Evolutionary conservation across 2,113 vertebrate species (phyloP).

Genomic region (Pipra filicauda): DNA sequence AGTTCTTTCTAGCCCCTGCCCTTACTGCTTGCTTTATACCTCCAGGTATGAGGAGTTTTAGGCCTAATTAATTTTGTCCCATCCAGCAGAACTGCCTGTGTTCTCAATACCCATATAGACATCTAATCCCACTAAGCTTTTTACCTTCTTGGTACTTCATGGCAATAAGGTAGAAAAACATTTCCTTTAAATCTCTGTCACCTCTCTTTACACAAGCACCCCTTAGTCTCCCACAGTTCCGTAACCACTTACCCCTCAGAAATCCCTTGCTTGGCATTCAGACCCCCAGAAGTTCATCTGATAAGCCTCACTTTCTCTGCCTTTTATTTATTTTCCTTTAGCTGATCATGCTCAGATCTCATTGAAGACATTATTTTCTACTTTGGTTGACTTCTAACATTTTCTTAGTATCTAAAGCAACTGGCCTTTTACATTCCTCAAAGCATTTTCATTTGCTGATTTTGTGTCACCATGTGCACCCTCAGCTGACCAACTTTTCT

Average conservation of each 20-base stretch:
- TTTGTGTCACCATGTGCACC: not conserved
- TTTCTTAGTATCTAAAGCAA: not conserved
- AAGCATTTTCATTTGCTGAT: not conserved
- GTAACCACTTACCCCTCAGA: not conserved
- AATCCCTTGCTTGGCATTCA: not conserved
- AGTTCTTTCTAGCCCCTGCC: not conserved
- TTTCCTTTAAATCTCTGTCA: not conserved
- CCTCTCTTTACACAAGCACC: not conserved
- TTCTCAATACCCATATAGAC: not conserved
- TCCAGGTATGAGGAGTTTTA: not conserved
- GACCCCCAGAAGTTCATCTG: not conserved
- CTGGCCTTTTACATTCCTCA: not conserved
- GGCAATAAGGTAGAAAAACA: not conserved
- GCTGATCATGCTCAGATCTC: not conserved
- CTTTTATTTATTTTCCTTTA: not conserved
- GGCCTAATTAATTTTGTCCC: not conserved
- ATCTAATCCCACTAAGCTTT: not conserved
- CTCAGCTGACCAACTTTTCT: not conserved
- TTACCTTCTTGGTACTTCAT: too few species aligned
- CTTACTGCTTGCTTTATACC: not conserved
- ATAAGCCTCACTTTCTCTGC: not conserved
- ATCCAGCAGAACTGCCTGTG: not conserved
- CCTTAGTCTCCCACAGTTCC: not conserved
- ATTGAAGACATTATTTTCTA: not conserved
- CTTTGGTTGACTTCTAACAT: not conserved